Percentiles rank a stretch among this genome's conserved stretches.
phyloP scores from a whole-genome alignment of 2,888 invertebrate genomes.

The Agonopterix heracliana region DNA sequence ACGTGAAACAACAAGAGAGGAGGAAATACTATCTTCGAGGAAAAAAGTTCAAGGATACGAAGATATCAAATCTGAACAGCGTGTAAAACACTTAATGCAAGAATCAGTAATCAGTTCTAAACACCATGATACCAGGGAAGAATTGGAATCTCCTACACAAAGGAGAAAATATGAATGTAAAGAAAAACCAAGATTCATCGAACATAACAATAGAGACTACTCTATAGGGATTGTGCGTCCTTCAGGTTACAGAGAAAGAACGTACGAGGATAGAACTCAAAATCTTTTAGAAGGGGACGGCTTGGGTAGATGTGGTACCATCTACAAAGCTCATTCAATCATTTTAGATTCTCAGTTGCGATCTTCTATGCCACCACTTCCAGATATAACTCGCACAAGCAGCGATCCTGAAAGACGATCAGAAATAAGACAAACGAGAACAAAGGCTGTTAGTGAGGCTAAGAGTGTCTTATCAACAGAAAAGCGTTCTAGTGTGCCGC shows the following conservation, averaged over 20 bases:
- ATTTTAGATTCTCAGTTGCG: slow-evolving; percentile 40
- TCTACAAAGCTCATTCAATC: slow-evolving; percentile 44
- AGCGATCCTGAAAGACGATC: slow-evolving; percentile 23
- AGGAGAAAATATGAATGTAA: slow-evolving; percentile 21
- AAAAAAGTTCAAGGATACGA: not conserved
- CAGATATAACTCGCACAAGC: slow-evolving; percentile 24
- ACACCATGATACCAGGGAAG: slow-evolving; percentile 32
- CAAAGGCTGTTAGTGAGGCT: slow-evolving; percentile 52
- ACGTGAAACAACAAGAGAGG: not conserved
- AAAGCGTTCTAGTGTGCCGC: slow-evolving; percentile 41
- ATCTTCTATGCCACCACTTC: slow-evolving; percentile 32
- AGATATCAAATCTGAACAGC: not conserved
- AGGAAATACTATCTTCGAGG: not conserved
- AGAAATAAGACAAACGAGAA: slow-evolving; percentile 31
- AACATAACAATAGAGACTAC: slow-evolving; percentile 43
- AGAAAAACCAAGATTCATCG: slow-evolving; percentile 34
- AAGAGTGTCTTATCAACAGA: slow-evolving; percentile 41
- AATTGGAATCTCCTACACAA: slow-evolving; percentile 28
- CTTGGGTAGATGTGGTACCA: slow-evolving; percentile 27
- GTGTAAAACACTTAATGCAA: not conserved
- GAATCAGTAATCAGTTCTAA: not conserved
- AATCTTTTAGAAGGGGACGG: slow-evolving; percentile 15
- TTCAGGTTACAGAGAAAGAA: slow-evolving; percentile 39
- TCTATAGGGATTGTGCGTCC: slow-evolving; percentile 49
- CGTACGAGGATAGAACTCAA: slow-evolving; percentile 25